Evolutionary conservation across 2,888 invertebrate species (phyloP).

Genomic region (Drosophila mettleri): DNA sequence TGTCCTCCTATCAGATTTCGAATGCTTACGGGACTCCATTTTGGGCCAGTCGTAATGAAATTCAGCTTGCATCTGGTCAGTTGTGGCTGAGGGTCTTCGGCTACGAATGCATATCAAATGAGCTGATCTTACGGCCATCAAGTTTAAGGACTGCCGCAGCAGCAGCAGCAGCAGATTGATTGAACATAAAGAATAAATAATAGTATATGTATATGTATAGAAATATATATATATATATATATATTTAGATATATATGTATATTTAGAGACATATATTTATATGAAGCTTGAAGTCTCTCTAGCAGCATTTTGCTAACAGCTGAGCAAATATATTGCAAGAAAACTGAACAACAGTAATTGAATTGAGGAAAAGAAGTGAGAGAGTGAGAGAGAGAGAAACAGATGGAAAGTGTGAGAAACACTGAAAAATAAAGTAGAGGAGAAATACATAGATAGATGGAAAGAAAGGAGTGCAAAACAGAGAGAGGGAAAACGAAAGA

Average conservation of each 20-base stretch:
- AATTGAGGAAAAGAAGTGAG: neutral
- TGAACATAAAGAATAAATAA: neutral
- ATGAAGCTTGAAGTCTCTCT: too few species aligned
- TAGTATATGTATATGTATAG: neutral
- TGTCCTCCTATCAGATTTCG: constrained; percentile 27
- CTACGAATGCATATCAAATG: constrained; percentile 25
- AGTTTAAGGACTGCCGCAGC: constrained; percentile 11
- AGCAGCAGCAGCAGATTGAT: neutral
- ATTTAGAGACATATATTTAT: neutral
- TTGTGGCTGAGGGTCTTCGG: neutral
- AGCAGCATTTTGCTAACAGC: constrained; percentile 1
- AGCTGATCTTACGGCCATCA: constrained; percentile 17
- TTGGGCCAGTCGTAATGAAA: constrained; percentile 10
- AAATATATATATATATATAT: neutral
- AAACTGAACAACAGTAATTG: neutral
- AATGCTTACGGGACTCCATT: constrained; percentile 19
- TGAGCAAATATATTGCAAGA: constrained; percentile 7
- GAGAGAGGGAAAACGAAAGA: too few species aligned
- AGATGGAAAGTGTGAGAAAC: neutral
- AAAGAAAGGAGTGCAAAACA: too few species aligned
- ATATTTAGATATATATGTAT: neutral
- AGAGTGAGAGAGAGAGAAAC: neutral
- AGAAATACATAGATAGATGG: too few species aligned
- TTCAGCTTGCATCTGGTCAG: constrained; percentile 22
- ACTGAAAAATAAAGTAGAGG: neutral